A percentile compares a stretch with the other conserved stretches of the same genome.
phyloP scores from a whole-genome alignment of 2,888 invertebrate species.

The Hartigia nigra region DNA sequence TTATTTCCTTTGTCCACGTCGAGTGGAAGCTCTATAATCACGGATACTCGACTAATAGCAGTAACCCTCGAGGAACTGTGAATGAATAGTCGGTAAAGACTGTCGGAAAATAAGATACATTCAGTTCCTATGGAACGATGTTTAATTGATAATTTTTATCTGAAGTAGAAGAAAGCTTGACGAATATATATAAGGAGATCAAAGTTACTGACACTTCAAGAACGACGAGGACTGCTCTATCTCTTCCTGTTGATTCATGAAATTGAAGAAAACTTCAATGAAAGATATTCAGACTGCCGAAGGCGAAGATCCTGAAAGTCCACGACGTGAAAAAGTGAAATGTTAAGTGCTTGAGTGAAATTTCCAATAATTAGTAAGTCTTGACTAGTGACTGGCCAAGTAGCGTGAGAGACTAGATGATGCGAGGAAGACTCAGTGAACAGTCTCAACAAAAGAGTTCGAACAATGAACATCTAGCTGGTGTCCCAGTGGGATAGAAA shows the following conservation, averaged over 20 bases:
- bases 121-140: neutral
- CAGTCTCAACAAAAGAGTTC: neutral
- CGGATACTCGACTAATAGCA: neutral
- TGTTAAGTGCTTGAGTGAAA: neutral
- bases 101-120: neutral
- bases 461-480: slow-evolving; percentile 1
- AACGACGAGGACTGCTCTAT: neutral
- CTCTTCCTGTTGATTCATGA: neutral
- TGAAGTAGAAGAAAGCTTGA: neutral
- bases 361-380: neutral
- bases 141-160: neutral
- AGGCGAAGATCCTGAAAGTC: neutral
- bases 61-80: neutral
- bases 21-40: neutral
- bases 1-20: neutral
- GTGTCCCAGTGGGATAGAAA: neutral
- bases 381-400: neutral
- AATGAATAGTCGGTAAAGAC: neutral
- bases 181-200: neutral
- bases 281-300: neutral
- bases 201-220: neutral
- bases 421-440: neutral
- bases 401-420: neutral
- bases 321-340: neutral
- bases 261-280: neutral